Evolutionary conservation across 2,113 vertebrate species (phyloP).

Genomic region (Phrynosoma platyrhinos): DNA sequence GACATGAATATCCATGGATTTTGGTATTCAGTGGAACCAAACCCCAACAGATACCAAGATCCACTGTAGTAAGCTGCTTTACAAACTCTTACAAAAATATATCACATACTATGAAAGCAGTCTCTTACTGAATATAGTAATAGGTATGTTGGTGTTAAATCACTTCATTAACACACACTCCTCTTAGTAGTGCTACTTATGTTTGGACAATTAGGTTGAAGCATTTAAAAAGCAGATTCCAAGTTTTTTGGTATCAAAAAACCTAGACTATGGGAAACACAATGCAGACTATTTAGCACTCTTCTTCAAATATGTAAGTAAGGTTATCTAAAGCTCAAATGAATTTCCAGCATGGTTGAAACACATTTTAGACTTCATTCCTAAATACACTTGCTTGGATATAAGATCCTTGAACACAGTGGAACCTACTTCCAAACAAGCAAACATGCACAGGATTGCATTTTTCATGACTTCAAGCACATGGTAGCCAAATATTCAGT

Average conservation of each 20-base stretch:
- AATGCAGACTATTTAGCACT: too few relatives aligned
- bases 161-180: not conserved
- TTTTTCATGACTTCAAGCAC: not conserved
- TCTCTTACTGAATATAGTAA: not conserved
- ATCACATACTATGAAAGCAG: not conserved
- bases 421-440: not conserved
- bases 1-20: too few relatives aligned
- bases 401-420: not conserved
- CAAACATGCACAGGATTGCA: conserved; percentile 1
- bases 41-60: too few relatives aligned
- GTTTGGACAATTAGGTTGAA: not conserved
- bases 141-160: too few relatives aligned
- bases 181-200: not conserved
- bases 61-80: not conserved
- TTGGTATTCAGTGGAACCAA: too few relatives aligned
- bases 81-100: not conserved
- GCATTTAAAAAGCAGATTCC: not conserved
- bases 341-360: not conserved
- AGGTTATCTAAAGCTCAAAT: not conserved
- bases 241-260: not conserved
- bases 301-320: not conserved
- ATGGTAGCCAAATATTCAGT: conserved; percentile 2
- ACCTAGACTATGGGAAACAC: too few relatives aligned
- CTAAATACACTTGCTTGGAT: not conserved
- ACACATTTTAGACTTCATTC: not conserved